Conservation (phyloP, 2,888 invertebrate genomes). For the Smittia sp. region DNA sequence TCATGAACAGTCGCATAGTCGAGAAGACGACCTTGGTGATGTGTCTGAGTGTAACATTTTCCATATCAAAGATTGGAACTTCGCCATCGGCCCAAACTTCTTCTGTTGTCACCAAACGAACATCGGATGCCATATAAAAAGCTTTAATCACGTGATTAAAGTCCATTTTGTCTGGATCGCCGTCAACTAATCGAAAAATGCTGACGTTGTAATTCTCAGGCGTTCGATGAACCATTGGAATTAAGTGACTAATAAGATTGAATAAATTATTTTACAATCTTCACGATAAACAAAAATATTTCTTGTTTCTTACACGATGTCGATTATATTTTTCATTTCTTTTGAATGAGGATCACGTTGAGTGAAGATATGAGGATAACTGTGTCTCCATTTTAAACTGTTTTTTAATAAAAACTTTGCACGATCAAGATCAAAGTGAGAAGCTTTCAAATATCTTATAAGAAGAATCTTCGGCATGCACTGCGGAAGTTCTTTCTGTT, state of each 20-base stretch:
- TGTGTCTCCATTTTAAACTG: not conserved
- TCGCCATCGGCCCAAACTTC: conserved; percentile 65
- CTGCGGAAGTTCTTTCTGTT: conserved; percentile 4
- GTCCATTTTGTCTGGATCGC: conserved; percentile 62
- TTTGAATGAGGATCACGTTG: conserved; percentile 59
- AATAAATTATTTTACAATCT: conserved; percentile 2
- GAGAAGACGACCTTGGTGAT: conserved; percentile 63
- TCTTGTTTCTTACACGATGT: conserved; percentile 56
- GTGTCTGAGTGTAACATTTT: conserved; percentile 63
- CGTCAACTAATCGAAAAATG: conserved; percentile 62
- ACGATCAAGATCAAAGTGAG: not conserved
- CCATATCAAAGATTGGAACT: conserved; percentile 69
- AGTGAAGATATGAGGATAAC: conserved; percentile 60
- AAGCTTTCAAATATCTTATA: conserved; percentile 22
- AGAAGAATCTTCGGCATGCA: conserved; percentile 16
- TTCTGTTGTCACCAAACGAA: conserved; percentile 59
- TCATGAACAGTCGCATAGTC: conserved; percentile 66
- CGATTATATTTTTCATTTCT: conserved; percentile 57
- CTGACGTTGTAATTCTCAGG: conserved; percentile 66
- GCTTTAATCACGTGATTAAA: conserved; percentile 66
- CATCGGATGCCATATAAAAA: conserved; percentile 71
- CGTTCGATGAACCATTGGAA: conserved; percentile 65
- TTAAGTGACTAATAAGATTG: conserved; percentile 54
- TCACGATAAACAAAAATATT: conserved; percentile 23
- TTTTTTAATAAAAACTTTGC: conserved; percentile 12